Base-by-base conservation (phyloP, 2,888 invertebrate species). In the Dynastes grantii region DNA sequence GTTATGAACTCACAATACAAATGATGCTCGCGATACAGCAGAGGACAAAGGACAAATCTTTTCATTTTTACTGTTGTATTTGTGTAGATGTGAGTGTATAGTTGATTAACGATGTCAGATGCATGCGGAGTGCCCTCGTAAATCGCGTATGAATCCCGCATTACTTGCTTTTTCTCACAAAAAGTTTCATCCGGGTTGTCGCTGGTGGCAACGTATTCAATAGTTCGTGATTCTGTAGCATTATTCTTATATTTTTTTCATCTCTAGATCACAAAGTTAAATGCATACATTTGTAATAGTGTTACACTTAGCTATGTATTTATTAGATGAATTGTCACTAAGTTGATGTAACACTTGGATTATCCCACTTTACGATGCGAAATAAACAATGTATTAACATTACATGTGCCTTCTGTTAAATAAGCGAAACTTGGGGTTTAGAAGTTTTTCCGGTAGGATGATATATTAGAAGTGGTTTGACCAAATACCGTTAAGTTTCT, bases 81-180 rank as follows among this genome's bases (percentile, higher is more conserved):
- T 73, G 73, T 73, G 58, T 73, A 61, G 37, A 73, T 78, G 82
- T 81, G 78, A 81, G 80, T 81, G 80, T 70, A 81, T 82, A 81
- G 82, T 83, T 84, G 82, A 84, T 84, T 82, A 84, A 84, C 83
- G 83, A 83, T 82, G 83, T 83, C 83, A 83, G 82, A 82, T 81
- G 82, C 80, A 83, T 81, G 70, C 68, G 80, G 80, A 82, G 84
- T 85, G 85, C 85, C 85, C 85, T 85, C 85, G 85, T 86, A 86
- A 86, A 86, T 85, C 84, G 83, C 83, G 78, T 82, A 80, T 75
- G 81, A 82, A 82, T 83, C 83, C 83, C 84, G 84, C 85, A 84
- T 85, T 83, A 82, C 82, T 82, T 81, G 81, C 80, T 83, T 85
- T 85, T 85, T 85, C 85, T 85, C 85, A 84, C 82, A 85, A 85